Evolutionary conservation across 2,888 invertebrate genomes (phyloP).

Genomic region (Drosophila phalerata): DNA sequence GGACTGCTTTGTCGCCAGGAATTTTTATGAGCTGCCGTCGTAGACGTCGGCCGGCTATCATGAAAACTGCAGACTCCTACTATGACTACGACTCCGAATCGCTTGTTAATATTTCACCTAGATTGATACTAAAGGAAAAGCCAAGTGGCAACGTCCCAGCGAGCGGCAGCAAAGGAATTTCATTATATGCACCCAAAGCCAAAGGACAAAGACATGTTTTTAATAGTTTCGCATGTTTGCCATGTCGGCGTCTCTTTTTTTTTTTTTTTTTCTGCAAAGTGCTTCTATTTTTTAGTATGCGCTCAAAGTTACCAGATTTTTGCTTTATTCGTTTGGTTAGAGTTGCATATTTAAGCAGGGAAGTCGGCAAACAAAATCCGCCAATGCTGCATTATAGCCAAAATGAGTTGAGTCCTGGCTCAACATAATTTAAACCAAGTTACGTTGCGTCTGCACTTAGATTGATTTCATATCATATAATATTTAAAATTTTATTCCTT

Average conservation of each 20-base stretch:
- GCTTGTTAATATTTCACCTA: constrained; percentile 80
- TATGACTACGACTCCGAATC: neutral
- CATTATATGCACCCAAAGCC: constrained; percentile 71
- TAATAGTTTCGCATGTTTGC: constrained; percentile 78
- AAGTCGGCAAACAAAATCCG: constrained; percentile 35
- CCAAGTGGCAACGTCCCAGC: constrained; percentile 47
- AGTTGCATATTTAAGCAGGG: constrained; percentile 64
- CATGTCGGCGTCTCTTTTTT: constrained; percentile 39
- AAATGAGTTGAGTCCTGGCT: constrained; percentile 23
- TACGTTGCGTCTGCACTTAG: neutral
- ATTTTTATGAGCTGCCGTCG: constrained; percentile 82
- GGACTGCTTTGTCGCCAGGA: constrained; percentile 63
- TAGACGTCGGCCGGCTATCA: constrained; percentile 53
- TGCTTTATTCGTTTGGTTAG: constrained; percentile 39
- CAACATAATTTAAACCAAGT: constrained; percentile 2
- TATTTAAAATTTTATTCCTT: neutral
- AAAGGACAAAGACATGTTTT: constrained; percentile 76
- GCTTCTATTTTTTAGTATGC: constrained; percentile 27
- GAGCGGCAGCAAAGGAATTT: constrained; percentile 67
- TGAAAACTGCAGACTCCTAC: constrained; percentile 43
- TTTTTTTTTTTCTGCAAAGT: constrained; percentile 6
- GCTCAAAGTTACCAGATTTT: constrained; percentile 51
- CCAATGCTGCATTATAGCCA: constrained; percentile 10
- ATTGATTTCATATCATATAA: neutral
- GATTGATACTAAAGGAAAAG: constrained; percentile 72